Evolutionary conservation across 2,797 vertebrate species (phyloP), one percentile per base, ranked within the genome.

Genomic region (Epinephelus malabaricus): DNA sequence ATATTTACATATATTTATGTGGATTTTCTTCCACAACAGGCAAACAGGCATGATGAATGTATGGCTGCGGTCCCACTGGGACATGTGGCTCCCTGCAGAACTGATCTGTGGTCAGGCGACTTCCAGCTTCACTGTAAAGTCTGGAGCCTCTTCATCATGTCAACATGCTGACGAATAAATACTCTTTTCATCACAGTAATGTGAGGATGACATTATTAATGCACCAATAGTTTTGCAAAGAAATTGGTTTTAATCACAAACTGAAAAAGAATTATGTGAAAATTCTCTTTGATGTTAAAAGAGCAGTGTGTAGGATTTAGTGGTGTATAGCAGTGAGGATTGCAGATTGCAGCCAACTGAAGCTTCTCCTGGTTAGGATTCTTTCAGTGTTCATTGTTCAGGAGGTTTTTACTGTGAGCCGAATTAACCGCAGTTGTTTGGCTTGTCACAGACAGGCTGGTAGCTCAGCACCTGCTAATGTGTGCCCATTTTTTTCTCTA

Each of bases 1-100:
- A 58, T 87, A 96, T 97, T 96, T 96, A 93, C 91, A 95, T 93
- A 89, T 91, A 91, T 92, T 91, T 91, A 91, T 93, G 85, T 91
- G 89, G 73, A 65, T 89, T 89, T 91, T 87, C 88, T 87, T 76
- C 68, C 90, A 94, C 95, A 92, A 92, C 83, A 92, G 85, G 87
- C 86, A 92, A 94, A 90, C 92, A 95, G 89, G 86, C 84, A 92
- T 91, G 90, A 95, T 94, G 80, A 94, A 95, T 94, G 92, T 90
- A 74, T 73, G 78, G 81, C 73, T 78, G 56, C 1, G 30, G 78
- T 73, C 69, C 83, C 62, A 13, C 70, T n/a, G 72, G 83, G 87
- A 89, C 70, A 73, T 38, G 54, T 55, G 81, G 77, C 78, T 88
- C 90, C 61, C 81, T 72, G 65, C 68, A 85, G 81, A 85, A 89